Base-by-base conservation (phyloP, 2,888 invertebrate genomes). In the Melanostoma mellinum region DNA sequence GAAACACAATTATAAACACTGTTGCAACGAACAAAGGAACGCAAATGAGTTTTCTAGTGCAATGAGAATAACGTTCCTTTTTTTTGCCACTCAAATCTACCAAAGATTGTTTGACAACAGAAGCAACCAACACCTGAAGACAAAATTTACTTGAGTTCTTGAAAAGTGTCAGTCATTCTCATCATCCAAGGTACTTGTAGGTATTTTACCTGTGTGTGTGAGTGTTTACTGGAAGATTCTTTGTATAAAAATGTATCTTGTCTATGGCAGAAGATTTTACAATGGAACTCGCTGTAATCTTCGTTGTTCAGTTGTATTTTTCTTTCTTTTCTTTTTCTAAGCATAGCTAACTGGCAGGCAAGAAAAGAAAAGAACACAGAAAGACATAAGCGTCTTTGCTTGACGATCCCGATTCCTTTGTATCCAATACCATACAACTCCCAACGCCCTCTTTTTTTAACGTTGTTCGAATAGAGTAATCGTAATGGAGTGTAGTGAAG, bases 221-320 rank as follows among this genome's bases (percentile, higher is more conserved):
- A 20, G 3, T 42, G 9, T 30, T 55, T 38, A 8, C 32, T 52
- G 50, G 38, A 58, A 20, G 20, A 20, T 58, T 56, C 65, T 65
- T 52, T 63, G 71, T 65, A 33, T 4, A 67, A 67, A 50, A 52
- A 42, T 42, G 30, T 65, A 30, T 65, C 20, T 32, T 75, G 50
- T n/a, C 36, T 36, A 56, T 50, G 9, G 20, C 35, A 38, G 32
- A 48, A 30, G 36, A 32, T 35, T 56, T 58, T 48, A 78, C 78
- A 78, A 82, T 78, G 73, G 63, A 65, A 69, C 68, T 82, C 73
- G 40, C 56, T 65, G 82, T 82, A 78, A 82, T 78, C 78, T 74
- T 69, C 82, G 65, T 82, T 82, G 82, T 82, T 82, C 82, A 82
- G 20, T 20, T 20, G 20, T 20, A 82, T 78, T 82, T 78, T 65